Evolutionary conservation across 2,888 invertebrate species (phyloP), one percentile per base, ranked within the genome.

Genomic region (Agonopterix arenella): DNA sequence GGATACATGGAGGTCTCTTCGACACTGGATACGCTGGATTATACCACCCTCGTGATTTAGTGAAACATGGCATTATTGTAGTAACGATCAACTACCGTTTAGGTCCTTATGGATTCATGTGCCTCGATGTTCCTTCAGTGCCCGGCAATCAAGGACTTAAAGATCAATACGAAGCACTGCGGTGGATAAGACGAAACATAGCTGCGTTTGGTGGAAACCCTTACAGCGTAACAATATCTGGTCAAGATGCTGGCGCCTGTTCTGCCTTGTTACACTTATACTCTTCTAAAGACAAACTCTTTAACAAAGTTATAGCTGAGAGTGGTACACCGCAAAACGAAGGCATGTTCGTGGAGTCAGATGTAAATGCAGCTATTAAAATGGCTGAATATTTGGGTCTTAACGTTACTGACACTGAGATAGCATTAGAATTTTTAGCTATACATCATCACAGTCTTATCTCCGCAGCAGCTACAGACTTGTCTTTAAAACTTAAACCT

Each of bases 111-210:
- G 89, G 89, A 40, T 89, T 89, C 51, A 73, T 89, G 73, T 86
- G 89, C 41, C 68, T 88, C 0, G 79, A 82, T 50, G 64, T 68
- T 7, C 86, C 89, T 1, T 55, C 64, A 1, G 66, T 81, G 2
- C 73, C 86, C 9, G 89, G 89, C 1, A 89, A 89, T 52, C 85
- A 86, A 58, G 89, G 89, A 0, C 66, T 89, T 1, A 86, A 84
- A 58, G 89, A 89, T 51, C 88, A 89, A 55, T 74, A 73, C 47
- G 60, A 67, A 52, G 88, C 86, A 1, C 56, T 89, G n/a, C 64
- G 53, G 1, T 89, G 89, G 89, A 69, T 89, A 4, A 76, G 75
- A 50, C 66, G 63, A 1, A 82, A 89, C 50, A 88, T 89, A 8
- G 73, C 67, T 7, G 68, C 81, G 0, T 89, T 89, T 52, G 89